Base-by-base conservation (phyloP, 2,113 vertebrate species). In the Coreoperca whiteheadi region DNA sequence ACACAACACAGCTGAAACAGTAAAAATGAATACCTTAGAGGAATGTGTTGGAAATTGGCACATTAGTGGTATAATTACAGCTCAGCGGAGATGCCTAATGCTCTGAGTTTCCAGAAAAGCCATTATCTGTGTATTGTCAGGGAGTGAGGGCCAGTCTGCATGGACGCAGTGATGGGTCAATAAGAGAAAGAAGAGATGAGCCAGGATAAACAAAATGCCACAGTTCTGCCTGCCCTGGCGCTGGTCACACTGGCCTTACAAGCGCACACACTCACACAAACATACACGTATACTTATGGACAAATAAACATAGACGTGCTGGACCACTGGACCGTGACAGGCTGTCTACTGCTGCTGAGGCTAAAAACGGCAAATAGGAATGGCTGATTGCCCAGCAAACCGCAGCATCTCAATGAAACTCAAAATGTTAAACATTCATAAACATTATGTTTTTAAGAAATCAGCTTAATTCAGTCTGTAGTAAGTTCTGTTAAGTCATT, bases 61-160 rank as follows among this genome's bases (percentile, higher is more conserved):
- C 82, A 84, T 89, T 86, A 83, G 60, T 60, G 50, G 25, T 85
- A 57, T 87, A 86, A 91, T 92, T 92, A 78, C 70, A 66, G 85
- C 71, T 85, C 85, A 78, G 76, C 50, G 39, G 75, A 91, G 82
- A 83, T 69, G 79, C 77, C 41, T 50, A 72, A 81, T 28, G 75
- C 76, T 77, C 21, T 1, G 79, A 65, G 72, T 72, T 85, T 91
- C 81, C 87, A 90, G 74, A 77, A 83, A 89, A 88, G 82, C 91
- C 74, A 91, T 91, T 92, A 89, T 87, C 81, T 80, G 39, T 39
- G 70, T 41, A 8, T 70, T 82, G 77, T 67, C 70, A 68, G 78
- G 60, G 48, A 74, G 82, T 32, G 75, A 81, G 69, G 82, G 41
- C 76, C 41, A 6, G 80, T 83, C 79, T 32, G 32, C 82, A 8